Evolutionary conservation across 2,797 vertebrate genomes (phyloP), one percentile per base, ranked within the genome.

Genomic region (Sebastes minor): DNA sequence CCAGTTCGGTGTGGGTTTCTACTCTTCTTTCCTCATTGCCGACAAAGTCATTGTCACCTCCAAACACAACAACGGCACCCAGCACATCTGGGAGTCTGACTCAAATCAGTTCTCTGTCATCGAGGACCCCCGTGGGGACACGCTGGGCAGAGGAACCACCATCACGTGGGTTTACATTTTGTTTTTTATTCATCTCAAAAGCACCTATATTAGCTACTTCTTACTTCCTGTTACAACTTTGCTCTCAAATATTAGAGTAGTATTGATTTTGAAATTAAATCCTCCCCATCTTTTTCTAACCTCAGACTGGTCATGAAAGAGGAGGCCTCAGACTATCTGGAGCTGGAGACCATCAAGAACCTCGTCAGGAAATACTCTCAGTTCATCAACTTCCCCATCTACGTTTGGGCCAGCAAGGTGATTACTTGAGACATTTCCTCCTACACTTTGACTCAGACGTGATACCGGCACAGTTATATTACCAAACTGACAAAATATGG

Each of bases 361-460:
- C 96, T 99, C 0, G 97, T 99, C 70, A 99, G 61, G 91, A 99
- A 99, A 75, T 99, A 99, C 67, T 99, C 99, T 0, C 99, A 99
- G 91, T 99, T 99, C 92, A 99, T 99, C 86, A 99, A 99, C 94
- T 99, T 99, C 86, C 99, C 99, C 57, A 99, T 99, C 83, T 99
- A 98, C 1, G 96, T 99, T 20, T 99, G 99, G 99, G 97, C 97
- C 92, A 99, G 98, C 95, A 99, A 99, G 97, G 99, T 99, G 86
- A 95, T 81, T 55, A 73, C 8, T 62, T 32, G 6, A 63, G 8
- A 55, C 6, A 27, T 8, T 53, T 71, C 9, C 30, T 56, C 67
- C 28, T 5, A 53, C 42, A 33, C 33, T 56, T 20, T 20, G 10
- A 61, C 25, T 73, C 32, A 25, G 1, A 78, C 20, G 38, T 55